Percentiles rank a stretch among this genome's conserved stretches.
Evolutionary conservation across 2,888 invertebrate genomes (phyloP).

Genomic region (Lacanobia oleracea): DNA sequence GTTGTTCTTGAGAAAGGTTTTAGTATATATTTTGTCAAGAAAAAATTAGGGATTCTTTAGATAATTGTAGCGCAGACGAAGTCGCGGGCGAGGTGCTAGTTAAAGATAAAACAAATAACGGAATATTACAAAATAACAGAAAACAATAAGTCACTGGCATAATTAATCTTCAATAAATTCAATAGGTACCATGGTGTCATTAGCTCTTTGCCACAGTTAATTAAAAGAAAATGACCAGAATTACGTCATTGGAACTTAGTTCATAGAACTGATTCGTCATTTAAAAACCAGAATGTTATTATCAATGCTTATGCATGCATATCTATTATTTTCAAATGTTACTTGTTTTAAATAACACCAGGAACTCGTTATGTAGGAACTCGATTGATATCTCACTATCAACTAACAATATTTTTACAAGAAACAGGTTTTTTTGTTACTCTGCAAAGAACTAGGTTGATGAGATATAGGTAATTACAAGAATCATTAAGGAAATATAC

Average conservation of each 20-base stretch:
- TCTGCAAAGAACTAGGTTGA: conserved; percentile 9
- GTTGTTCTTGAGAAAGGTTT: no score
- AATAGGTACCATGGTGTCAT: conserved; percentile 19
- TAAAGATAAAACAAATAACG: background rate
- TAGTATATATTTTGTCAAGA: no score
- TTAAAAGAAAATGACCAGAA: conserved; percentile 22
- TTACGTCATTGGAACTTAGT: conserved; percentile 13
- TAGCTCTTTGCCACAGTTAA: conserved; percentile 14
- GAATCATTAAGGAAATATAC: conserved; percentile 37
- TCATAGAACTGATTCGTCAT: conserved; percentile 29
- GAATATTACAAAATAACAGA: background rate
- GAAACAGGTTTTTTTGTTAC: conserved; percentile 11
- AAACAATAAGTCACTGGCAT: background rate
- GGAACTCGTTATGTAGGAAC: conserved; percentile 20
- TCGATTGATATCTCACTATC: conserved; percentile 6
- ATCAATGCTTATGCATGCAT: conserved; percentile 10
- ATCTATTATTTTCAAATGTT: conserved; percentile 4
- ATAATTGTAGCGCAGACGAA: no score
- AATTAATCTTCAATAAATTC: conserved; percentile 19
- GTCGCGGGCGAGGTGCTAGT: no score
- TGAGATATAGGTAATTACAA: conserved; percentile 29
- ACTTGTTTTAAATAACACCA: background rate
- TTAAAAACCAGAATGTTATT: conserved; percentile 19
- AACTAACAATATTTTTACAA: conserved; percentile 9
- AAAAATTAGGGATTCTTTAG: no score